Conservation (phyloP, 2,888 invertebrate species). For the Patella ulyssiponensis region DNA sequence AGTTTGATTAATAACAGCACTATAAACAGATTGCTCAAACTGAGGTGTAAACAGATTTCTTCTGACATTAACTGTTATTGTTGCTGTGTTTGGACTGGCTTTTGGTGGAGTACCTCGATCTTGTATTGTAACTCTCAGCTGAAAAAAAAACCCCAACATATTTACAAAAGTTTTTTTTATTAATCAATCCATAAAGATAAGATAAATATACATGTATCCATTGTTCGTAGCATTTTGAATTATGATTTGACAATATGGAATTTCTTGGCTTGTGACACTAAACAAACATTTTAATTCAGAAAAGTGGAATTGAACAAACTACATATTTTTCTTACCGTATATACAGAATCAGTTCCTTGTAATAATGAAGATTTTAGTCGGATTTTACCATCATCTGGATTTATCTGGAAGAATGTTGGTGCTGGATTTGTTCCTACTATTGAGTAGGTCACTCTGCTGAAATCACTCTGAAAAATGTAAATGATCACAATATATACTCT, state of each 20-base stretch:
- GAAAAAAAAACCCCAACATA: conserved; percentile 15
- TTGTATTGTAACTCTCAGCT: conserved; percentile 55
- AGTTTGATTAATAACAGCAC: conserved; percentile 39
- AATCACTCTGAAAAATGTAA: conserved; percentile 50
- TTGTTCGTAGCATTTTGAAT: too few species aligned
- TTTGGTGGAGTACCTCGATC: conserved; percentile 59
- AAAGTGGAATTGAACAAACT: too few species aligned
- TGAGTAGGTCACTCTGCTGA: conserved; percentile 56
- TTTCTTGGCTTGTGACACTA: too few species aligned
- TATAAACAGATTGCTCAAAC: conserved; percentile 43
- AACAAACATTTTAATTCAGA: too few species aligned
- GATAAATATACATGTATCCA: too few species aligned
- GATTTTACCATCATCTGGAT: conserved; percentile 51
- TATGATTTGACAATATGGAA: too few species aligned
- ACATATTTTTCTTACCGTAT: neutral
- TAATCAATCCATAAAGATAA: too few species aligned
- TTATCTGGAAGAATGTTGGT: conserved; percentile 52
- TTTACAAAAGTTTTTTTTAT: too few species aligned
- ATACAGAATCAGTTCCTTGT: neutral
- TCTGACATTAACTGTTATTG: conserved; percentile 55
- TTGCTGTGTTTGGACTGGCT: conserved; percentile 34
- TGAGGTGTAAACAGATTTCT: conserved; percentile 56
- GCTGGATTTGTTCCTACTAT: conserved; percentile 45
- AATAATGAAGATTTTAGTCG: neutral
- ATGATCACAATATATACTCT: neutral